Conservation (phyloP, 2,888 invertebrate species). For the Archips xylosteana region DNA sequence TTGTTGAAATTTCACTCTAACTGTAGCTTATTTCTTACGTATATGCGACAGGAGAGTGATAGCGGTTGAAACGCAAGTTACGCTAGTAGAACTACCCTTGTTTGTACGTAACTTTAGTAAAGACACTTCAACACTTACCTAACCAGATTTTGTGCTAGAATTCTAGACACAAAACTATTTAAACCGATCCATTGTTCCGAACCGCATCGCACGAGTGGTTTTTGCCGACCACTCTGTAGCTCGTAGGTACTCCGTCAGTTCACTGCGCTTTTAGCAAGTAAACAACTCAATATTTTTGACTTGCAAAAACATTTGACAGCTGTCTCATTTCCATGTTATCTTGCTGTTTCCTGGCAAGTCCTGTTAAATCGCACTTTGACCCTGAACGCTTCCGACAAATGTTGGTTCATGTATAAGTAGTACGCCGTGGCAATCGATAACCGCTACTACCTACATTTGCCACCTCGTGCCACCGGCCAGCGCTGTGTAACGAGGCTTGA, state of each 20-base stretch:
- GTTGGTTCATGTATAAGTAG: background rate
- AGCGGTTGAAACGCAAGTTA: too few relatives aligned
- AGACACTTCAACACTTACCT: background rate
- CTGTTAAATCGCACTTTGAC: slow-evolving; percentile 32
- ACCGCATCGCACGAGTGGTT: background rate
- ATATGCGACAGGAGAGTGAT: too few relatives aligned
- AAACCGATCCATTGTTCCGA: slow-evolving; percentile 1
- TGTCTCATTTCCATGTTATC: slow-evolving; percentile 20
- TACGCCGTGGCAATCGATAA: slow-evolving; percentile 28
- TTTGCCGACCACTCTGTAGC: background rate
- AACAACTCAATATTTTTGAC: slow-evolving; percentile 4
- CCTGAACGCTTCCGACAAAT: slow-evolving; percentile 22
- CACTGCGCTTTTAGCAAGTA: slow-evolving; percentile 2
- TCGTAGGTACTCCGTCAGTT: background rate
- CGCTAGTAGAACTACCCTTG: too few relatives aligned
- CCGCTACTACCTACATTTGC: slow-evolving; percentile 28
- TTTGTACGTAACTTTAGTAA: background rate
- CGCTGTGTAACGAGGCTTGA: slow-evolving; percentile 8
- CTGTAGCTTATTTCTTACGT: too few relatives aligned
- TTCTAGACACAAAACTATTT: slow-evolving; percentile 5
- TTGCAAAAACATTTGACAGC: background rate
- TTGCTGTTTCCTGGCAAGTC: slow-evolving; percentile 12
- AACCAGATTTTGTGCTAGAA: slow-evolving; percentile 10
- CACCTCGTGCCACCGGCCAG: slow-evolving; percentile 11
- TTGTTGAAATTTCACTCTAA: too few relatives aligned